Base-by-base conservation (phyloP, 2,113 vertebrate genomes). In the Tachysurus vachellii region DNA sequence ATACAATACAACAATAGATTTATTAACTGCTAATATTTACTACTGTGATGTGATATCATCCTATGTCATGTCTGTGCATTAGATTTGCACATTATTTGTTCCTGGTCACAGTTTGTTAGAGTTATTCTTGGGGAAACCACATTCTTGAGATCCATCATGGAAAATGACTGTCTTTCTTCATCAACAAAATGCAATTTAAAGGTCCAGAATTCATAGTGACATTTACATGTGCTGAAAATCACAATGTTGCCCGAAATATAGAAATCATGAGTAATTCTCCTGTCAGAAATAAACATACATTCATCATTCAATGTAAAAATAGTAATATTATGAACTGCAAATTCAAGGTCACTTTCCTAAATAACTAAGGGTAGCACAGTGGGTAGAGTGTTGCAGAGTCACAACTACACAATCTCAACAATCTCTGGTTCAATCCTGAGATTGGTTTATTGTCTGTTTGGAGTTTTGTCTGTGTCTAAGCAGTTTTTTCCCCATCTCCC, bases 61-160 rank as follows among this genome's bases (percentile, higher is more conserved):
- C 44, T 82, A 57, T 71, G 70, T 88, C 80, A 50, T 87, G 80
- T 85, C 88, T 91, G 89, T 76, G 64, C 80, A 80, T 85, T 70
- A 82, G 73, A 59, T 85, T 11, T 57, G 42, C 66, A 70, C 61
- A 61, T 70, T 64, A 64, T 85, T 70, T 71, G 47, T 42, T 71
- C 19, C 31, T 85, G 80, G 66, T 73, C 42, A 83, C 66, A 59
- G 85, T 91, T 84, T 76, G 23, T 23, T 26, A 21, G 44, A 76
- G 44, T 50, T 76, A 76, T 76, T 76, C 50, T 21, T 50, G 44
- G 11, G 86, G 47, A 85, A 76, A 82, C 82, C 42, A 28, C 44
- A 87, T 86, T 89, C 68, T 87, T 87, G 68, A 89, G 77, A 62
- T 53, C 47, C 16, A 54, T 90, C 84, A 76, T 86, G 82, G 56